Percentiles rank a stretch among this genome's conserved stretches.
Evolutionary conservation across 2,113 vertebrate genomes (phyloP).

Genomic region (Notechis scutatus): DNA sequence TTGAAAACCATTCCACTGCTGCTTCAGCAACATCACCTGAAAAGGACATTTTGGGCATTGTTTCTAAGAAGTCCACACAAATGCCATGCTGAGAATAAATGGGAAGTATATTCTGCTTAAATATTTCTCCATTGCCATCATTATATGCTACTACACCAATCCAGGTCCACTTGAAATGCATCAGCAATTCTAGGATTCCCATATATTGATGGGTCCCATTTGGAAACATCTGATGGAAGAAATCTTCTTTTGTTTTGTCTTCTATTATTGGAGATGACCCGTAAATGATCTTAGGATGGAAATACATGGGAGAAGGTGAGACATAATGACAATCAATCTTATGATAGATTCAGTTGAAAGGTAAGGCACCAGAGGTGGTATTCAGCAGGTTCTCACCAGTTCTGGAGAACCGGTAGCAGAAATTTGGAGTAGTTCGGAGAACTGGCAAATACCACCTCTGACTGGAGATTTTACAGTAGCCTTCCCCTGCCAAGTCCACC

Average conservation of each 20-base stretch:
- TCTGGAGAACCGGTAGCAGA: too few relatives aligned
- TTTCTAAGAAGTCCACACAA: background rate
- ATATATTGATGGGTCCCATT: background rate
- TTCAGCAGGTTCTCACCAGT: too few relatives aligned
- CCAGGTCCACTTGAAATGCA: background rate
- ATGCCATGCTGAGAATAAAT: background rate
- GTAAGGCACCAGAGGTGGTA: background rate
- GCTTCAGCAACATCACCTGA: background rate
- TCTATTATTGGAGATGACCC: background rate
- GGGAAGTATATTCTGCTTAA: background rate
- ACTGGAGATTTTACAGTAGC: too few relatives aligned
- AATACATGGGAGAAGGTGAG: background rate
- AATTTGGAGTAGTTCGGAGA: too few relatives aligned
- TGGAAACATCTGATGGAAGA: background rate
- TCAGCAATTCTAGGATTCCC: background rate
- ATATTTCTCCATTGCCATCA: background rate
- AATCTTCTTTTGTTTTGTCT: background rate
- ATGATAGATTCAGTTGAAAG: background rate
- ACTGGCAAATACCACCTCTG: too few relatives aligned
- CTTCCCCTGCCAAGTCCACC: too few relatives aligned
- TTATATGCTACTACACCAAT: background rate
- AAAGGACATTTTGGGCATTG: background rate
- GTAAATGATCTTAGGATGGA: background rate
- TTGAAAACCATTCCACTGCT: background rate
- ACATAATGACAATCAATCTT: background rate